Evolutionary conservation across 2,797 vertebrate genomes (phyloP), one percentile per base, ranked within the genome.

Genomic region (Euthynnus affinis): DNA sequence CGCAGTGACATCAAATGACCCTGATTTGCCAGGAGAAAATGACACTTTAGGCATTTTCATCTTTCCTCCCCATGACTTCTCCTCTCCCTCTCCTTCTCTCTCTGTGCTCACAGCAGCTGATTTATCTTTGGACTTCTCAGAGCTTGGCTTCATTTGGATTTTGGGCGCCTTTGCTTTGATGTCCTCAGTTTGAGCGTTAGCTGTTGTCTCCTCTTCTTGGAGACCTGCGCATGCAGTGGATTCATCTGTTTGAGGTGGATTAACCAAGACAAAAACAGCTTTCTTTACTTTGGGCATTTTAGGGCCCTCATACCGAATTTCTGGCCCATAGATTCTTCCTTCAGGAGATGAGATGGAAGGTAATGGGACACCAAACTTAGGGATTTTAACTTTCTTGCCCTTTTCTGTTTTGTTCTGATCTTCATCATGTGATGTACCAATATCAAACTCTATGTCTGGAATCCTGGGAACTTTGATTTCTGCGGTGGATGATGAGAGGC

Each of bases 221-320:
- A 81, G 57, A 10, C 80, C 72, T n/a, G 76, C 56, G 14, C 75
- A 70, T 29, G 62, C 69, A 48, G 84, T 52, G 1, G 83, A 12
- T 6, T 88, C 87, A 53, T 92, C 91, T 13, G 78, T 82, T 86
- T 93, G 86, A 1, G 90, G 67, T 3, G 93, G 86, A 84, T 93
- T 92, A 46, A 93, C 93, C 70, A 96, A 74, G 52, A 93, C 94
- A 89, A 96, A 94, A 32, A 95, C 87, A 6, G 92, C 92, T 87
- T 94, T 96, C 85, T 94, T 96, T 23, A 93, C 83, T 76, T 96
- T 96, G 65, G 94, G 93, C 80, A 94, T 93, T 90, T 87, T 93
- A 22, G 90, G 90, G 9, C 94, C 91, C 42, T 93, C 93, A 66
- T 93, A 93, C 17, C 90, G 89, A 42, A 93, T 67, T 15, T 95